Evolutionary conservation across 2,888 invertebrate species (phyloP).

Genomic region (Luperina nickerlii): DNA sequence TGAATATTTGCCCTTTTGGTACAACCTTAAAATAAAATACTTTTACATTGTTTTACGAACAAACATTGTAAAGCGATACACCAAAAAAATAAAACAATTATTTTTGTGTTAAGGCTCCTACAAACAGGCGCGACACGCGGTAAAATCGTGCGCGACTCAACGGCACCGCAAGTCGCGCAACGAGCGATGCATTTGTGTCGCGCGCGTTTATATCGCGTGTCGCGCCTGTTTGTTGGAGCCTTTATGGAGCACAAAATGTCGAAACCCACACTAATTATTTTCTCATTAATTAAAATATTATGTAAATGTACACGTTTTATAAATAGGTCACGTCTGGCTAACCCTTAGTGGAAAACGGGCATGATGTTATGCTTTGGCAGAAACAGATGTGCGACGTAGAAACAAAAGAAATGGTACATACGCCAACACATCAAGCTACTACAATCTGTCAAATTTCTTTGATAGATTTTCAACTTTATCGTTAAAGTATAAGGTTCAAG

Average conservation of each 20-base stretch:
- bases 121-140: no score
- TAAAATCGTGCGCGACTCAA: no score
- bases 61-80: slow-evolving; percentile 40
- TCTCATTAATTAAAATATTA: slow-evolving; percentile 24
- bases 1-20: slow-evolving; percentile 48
- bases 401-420: slow-evolving; percentile 15
- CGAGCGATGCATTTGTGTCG: no score
- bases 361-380: background rate
- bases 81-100: slow-evolving; percentile 30
- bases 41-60: slow-evolving; percentile 48
- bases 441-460: no score
- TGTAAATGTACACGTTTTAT: background rate
- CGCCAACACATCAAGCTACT: no score
- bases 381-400: slow-evolving; percentile 10
- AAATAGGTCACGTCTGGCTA: background rate
- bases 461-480: no score
- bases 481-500: no score
- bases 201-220: no score
- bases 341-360: background rate
- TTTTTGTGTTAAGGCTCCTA: background rate
- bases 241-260: slow-evolving; percentile 8
- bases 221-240: no score
- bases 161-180: no score
- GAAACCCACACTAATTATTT: slow-evolving; percentile 14
- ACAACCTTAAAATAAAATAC: slow-evolving; percentile 52